A percentile compares a stretch with the other conserved stretches of the same genome.
phyloP scores from a whole-genome alignment of 2,113 vertebrate genomes.

The Platycercus adscitus region DNA sequence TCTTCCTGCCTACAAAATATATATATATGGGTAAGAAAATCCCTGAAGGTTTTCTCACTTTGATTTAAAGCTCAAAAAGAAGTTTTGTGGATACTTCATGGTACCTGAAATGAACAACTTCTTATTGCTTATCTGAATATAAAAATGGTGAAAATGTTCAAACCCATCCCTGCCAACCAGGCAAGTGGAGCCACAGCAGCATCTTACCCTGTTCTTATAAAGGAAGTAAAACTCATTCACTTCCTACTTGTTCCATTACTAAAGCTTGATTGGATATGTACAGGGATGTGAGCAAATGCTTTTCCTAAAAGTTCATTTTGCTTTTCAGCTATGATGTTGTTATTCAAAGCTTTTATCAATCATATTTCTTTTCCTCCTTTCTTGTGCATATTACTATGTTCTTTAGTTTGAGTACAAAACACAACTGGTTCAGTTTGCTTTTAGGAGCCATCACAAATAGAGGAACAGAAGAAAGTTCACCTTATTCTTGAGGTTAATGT shows the following conservation, averaged over 20 bases:
- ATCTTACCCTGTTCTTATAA: not conserved
- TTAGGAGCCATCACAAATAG: not conserved
- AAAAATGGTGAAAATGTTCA: not conserved
- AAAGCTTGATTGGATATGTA: not conserved
- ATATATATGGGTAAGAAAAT: not conserved
- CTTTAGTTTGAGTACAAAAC: not conserved
- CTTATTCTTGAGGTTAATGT: not conserved
- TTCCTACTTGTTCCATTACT: not conserved
- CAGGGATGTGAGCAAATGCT: not conserved
- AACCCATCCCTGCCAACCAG: not conserved
- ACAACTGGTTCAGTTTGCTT: not conserved
- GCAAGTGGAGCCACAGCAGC: not conserved
- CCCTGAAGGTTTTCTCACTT: not conserved
- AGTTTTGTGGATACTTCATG: not conserved
- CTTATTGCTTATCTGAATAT: not conserved
- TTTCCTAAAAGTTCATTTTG: not conserved
- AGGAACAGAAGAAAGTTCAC: not conserved
- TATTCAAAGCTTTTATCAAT: not conserved
- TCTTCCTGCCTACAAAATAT: not conserved
- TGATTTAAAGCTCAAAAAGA: not conserved
- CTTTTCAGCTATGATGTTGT: not conserved
- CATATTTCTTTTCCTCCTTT: not conserved
- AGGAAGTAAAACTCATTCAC: not conserved
- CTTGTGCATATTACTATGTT: not conserved
- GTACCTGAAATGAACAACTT: not conserved